Conservation (phyloP, 2,888 invertebrate genomes). For the Drosophila mercatorum region DNA sequence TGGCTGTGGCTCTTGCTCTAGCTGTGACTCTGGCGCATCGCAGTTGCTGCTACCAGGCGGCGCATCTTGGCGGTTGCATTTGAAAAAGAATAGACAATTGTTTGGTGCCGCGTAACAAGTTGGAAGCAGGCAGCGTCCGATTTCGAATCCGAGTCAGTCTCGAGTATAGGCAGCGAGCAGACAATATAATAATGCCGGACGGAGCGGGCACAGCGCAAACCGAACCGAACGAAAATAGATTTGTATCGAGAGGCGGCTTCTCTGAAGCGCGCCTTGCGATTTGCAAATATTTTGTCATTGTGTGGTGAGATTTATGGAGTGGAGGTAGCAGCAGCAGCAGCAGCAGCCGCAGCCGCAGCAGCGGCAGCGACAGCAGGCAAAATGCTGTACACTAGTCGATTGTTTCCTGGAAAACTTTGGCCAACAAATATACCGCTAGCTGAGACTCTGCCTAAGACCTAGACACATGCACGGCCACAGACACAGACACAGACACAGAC, state of each 20-base stretch:
- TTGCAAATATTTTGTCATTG: slow-evolving; percentile 84
- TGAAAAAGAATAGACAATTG: slow-evolving; percentile 78
- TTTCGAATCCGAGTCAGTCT: slow-evolving; percentile 14
- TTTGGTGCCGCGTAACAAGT: slow-evolving; percentile 74
- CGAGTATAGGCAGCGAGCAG: slow-evolving; percentile 38
- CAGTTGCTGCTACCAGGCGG: slow-evolving; percentile 68
- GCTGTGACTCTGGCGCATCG: slow-evolving; percentile 41
- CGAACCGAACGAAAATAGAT: slow-evolving; percentile 75
- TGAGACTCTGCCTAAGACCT: slow-evolving; percentile 47
- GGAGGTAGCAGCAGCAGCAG: slow-evolving; percentile 62
- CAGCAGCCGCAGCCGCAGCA: slow-evolving; percentile 32
- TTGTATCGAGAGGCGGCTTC: slow-evolving; percentile 82
- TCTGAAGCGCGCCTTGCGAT: slow-evolving; percentile 82
- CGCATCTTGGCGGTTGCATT: slow-evolving; percentile 68
- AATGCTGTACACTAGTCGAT: slow-evolving; percentile 67
- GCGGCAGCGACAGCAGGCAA: slow-evolving; percentile 43
- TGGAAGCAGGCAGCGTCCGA: slow-evolving; percentile 53
- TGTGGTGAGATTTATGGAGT: slow-evolving; percentile 83
- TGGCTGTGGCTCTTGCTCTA: background rate
- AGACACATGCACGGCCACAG: slow-evolving; percentile 34
- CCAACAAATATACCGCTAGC: slow-evolving; percentile 64
- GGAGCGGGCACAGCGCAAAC: slow-evolving; percentile 36
- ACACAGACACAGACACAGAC: slow-evolving; percentile 26
- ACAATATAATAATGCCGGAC: slow-evolving; percentile 59
- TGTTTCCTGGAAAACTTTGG: slow-evolving; percentile 75